These are phyloP conservation scores for Phlogophora meticulosa DNA, from an alignment of 2,888 invertebrate genomes.

Conservation along the genomic window DNA sequence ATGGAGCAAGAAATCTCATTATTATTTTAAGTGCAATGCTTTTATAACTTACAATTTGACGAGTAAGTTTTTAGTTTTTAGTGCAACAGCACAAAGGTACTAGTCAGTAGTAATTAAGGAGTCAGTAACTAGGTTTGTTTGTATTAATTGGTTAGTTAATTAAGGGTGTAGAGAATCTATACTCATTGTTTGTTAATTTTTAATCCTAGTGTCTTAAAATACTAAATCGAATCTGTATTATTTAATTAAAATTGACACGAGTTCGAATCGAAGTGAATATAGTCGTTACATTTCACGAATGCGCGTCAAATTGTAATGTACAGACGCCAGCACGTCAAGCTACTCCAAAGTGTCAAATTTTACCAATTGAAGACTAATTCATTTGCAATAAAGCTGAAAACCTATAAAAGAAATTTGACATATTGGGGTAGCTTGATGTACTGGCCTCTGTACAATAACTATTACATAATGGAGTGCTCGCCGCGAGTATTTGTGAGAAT, in stretches of 20 bases:
- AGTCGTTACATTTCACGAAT: background rate
- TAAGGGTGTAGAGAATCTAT: background rate
- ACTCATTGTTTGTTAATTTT: conserved; percentile 10
- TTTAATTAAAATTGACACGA: background rate
- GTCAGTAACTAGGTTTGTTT: conserved; percentile 15
- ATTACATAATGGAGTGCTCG: too few relatives aligned
- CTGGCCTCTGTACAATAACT: too few relatives aligned
- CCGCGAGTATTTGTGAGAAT: too few relatives aligned
- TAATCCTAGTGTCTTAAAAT: background rate
- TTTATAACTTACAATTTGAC: conserved; percentile 23
- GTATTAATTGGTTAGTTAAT: conserved; percentile 13
- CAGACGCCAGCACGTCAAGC: too few relatives aligned
- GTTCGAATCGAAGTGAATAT: background rate
- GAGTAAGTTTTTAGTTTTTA: conserved; percentile 19
- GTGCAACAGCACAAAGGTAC: conserved; percentile 26
- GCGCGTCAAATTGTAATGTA: background rate
- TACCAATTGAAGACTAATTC: too few relatives aligned
- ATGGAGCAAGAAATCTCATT: background rate
- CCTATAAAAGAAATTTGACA: too few relatives aligned
- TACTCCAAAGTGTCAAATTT: too few relatives aligned
- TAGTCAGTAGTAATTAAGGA: conserved; percentile 47
- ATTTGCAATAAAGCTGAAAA: too few relatives aligned
- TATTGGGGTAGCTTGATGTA: too few relatives aligned
- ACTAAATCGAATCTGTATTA: background rate
- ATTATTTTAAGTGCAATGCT: background rate